These are phyloP conservation scores for Sceloporus undulatus DNA, from an alignment of 2,113 vertebrate species.

Conservation along the genomic window DNA sequence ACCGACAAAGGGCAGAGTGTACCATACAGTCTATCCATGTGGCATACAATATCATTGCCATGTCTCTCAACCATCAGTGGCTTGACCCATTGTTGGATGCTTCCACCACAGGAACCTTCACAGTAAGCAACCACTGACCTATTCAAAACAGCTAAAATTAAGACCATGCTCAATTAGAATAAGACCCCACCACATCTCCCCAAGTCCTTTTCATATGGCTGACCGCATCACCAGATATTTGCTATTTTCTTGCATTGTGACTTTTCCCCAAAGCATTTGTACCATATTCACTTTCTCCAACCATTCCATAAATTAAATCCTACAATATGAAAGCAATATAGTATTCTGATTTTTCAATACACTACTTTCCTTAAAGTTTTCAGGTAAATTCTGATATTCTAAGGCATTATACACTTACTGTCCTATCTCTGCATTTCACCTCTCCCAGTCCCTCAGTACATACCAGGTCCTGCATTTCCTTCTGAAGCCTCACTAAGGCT, in stretches of 20 bases:
- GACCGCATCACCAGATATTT: background rate
- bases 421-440: background rate
- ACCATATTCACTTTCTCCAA: background rate
- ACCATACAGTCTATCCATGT: background rate
- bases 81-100: background rate
- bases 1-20: too few relatives aligned
- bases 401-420: background rate
- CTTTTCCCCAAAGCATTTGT: background rate
- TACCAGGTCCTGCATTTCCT: constrained; percentile 99
- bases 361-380: background rate
- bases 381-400: too few relatives aligned
- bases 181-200: too few relatives aligned
- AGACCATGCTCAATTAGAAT: background rate
- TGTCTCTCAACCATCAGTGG: background rate
- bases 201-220: background rate
- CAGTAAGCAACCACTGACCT: too few relatives aligned
- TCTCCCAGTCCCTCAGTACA: constrained; percentile 15
- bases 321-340: background rate
- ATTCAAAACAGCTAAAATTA: background rate
- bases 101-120: too few relatives aligned
- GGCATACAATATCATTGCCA: background rate
- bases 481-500: constrained; percentile 93
- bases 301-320: background rate
- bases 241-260: background rate
- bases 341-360: background rate